These are phyloP conservation scores for Acronicta leporina DNA, from an alignment of 2,888 invertebrate genomes.

Conservation along the genomic window DNA sequence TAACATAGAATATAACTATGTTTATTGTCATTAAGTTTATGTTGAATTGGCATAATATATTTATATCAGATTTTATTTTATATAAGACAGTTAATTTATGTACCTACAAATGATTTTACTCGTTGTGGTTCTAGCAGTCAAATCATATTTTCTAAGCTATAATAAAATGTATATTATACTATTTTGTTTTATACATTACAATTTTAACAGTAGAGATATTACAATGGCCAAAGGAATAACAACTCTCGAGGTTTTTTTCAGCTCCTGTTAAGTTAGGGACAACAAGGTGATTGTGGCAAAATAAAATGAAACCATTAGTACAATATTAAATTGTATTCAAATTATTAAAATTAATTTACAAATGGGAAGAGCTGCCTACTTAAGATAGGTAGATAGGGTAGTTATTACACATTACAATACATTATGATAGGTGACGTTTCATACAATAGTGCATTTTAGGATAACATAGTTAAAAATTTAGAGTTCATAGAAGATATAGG, in stretches of 20 bases:
- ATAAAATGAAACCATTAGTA: conserved; percentile 10
- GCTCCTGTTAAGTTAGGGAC: too few relatives aligned
- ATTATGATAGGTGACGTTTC: conserved; percentile 4
- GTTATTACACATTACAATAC: conserved; percentile 18
- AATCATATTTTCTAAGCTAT: conserved; percentile 6
- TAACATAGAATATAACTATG: too few relatives aligned
- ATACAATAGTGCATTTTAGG: conserved; percentile 9
- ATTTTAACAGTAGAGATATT: too few relatives aligned
- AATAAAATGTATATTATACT: conserved; percentile 14
- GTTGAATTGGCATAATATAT: conserved; percentile 16
- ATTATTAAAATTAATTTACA: conserved; percentile 28
- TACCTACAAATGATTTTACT: conserved; percentile 1
- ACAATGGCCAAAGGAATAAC: too few relatives aligned
- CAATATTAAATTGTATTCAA: conserved; percentile 43
- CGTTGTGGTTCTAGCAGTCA: conserved; percentile 5
- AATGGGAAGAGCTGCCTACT: conserved; percentile 46
- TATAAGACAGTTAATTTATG: conserved; percentile 11
- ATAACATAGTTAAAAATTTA: conserved; percentile 1
- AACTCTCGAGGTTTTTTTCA: too few relatives aligned
- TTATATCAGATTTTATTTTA: conserved; percentile 25
- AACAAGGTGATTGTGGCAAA: background rate
- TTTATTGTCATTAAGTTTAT: background rate
- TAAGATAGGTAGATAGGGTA: conserved; percentile 21
- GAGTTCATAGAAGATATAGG: background rate
- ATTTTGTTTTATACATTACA: background rate